phyloP scores from a whole-genome alignment of 2,888 invertebrate species.

The Linnaemya vulpina region DNA sequence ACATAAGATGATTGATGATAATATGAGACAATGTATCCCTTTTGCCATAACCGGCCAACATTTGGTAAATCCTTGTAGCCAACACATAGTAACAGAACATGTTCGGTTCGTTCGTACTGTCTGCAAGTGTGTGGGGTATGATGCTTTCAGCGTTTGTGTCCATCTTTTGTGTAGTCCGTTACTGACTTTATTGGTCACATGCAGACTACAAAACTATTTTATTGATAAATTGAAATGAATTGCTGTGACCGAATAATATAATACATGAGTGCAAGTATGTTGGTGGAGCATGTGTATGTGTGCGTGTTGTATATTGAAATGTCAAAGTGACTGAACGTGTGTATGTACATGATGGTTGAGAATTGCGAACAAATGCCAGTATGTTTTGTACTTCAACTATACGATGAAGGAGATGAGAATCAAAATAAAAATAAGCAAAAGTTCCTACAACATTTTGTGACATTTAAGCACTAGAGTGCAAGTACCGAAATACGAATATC shows the following conservation, averaged over 20 bases:
- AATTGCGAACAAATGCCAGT: conserved; percentile 18
- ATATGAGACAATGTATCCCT: conserved; percentile 46
- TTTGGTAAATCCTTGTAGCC: neutral
- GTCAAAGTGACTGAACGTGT: neutral
- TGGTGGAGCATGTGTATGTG: neutral
- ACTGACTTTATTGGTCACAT: conserved; percentile 59
- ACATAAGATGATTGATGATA: conserved; percentile 67
- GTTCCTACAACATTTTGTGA: conserved; percentile 38
- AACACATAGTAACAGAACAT: neutral
- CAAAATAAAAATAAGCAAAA: conserved; percentile 27
- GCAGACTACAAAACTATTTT: conserved; percentile 67
- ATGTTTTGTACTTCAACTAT: conserved; percentile 20
- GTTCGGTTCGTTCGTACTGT: neutral
- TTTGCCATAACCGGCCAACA: conserved; percentile 13
- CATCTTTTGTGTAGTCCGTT: conserved; percentile 17
- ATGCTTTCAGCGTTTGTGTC: conserved; percentile 10
- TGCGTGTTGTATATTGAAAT: neutral
- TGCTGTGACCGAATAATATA: conserved; percentile 58
- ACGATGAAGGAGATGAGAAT: conserved; percentile 33
- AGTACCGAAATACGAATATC: conserved; percentile 7
- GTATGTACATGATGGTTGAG: conserved; percentile 9
- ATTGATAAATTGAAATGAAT: conserved; percentile 70
- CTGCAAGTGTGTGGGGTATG: neutral
- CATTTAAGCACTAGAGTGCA: conserved; percentile 23
- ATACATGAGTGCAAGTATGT: conserved; percentile 35